Conservation (phyloP, 2,888 invertebrate species). For the Drosophila siamana region DNA sequence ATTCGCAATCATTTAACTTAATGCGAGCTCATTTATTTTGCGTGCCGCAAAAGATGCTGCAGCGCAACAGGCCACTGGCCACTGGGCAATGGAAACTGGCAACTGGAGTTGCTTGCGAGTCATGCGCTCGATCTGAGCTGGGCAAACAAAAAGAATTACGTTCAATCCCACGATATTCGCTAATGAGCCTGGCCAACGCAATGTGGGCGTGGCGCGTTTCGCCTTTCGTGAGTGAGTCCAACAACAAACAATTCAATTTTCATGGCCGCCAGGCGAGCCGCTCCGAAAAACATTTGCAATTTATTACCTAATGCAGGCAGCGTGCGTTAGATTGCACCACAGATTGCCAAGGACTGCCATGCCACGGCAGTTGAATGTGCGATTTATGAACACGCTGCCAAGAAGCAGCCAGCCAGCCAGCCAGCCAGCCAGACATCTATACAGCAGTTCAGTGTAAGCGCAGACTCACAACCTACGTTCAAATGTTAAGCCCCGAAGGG, state of each 20-base stretch:
- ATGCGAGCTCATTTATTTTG: conserved; percentile 74
- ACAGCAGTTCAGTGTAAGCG: background rate
- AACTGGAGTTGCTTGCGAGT: conserved; percentile 9
- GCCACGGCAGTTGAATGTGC: conserved; percentile 22
- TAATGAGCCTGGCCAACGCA: conserved; percentile 75
- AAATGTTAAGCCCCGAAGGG: conserved; percentile 21
- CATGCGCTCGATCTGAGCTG: conserved; percentile 39
- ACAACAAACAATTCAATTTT: conserved; percentile 78
- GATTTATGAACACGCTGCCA: conserved; percentile 46
- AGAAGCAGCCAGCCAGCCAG: conserved; percentile 6
- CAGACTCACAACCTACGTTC: background rate
- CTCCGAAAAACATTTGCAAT: conserved; percentile 63
- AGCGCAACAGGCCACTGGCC: conserved; percentile 10
- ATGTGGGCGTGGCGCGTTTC: conserved; percentile 70
- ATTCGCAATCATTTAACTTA: conserved; percentile 78
- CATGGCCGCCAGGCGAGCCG: conserved; percentile 60
- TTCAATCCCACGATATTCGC: conserved; percentile 73
- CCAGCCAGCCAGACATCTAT: too few relatives aligned
- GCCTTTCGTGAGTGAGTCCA: conserved; percentile 58
- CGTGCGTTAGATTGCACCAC: conserved; percentile 71
- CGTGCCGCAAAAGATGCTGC: conserved; percentile 43
- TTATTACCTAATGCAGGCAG: conserved; percentile 75
- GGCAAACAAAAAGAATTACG: conserved; percentile 59
- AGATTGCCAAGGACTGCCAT: conserved; percentile 58
- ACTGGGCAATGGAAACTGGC: background rate